A percentile compares a stretch with the other conserved stretches of the same genome.
These are phyloP conservation scores for Enteromius mattozi DNA, from an alignment of 2,797 vertebrate species.

Conservation along the genomic window DNA sequence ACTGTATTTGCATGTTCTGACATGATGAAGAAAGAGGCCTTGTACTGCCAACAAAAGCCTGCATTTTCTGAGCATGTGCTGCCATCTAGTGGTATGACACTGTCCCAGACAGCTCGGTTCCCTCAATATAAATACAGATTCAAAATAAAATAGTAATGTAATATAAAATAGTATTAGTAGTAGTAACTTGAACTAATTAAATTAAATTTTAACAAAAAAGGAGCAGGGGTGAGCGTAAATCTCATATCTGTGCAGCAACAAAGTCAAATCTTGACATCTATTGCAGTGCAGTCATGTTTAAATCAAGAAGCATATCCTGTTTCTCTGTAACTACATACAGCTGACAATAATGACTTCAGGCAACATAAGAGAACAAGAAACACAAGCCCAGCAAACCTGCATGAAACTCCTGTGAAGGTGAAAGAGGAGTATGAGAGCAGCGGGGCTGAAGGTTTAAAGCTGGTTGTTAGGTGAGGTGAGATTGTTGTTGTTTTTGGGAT, in stretches of 20 bases:
- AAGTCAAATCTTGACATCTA: not conserved
- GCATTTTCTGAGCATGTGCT: conserved; percentile 4
- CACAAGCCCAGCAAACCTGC: not conserved
- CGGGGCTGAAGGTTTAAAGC: not conserved
- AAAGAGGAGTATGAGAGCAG: not conserved
- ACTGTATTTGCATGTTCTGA: not conserved
- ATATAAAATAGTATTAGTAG: too few species aligned
- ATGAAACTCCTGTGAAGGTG: not conserved
- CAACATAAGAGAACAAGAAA: not conserved
- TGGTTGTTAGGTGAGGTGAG: not conserved
- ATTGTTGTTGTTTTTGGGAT: not conserved
- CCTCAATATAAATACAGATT: not conserved
- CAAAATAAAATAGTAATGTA: not conserved
- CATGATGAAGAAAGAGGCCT: not conserved
- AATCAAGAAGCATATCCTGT: not conserved
- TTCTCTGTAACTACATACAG: not conserved
- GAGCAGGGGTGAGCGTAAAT: not conserved
- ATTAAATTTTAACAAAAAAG: not conserved
- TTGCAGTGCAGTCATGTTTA: not conserved
- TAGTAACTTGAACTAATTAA: not conserved
- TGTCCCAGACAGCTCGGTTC: not conserved
- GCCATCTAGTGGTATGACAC: conserved; percentile 15
- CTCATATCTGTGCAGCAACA: not conserved
- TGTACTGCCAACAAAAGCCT: not conserved
- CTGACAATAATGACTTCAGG: not conserved